Conservation (phyloP, 2,113 vertebrate genomes). For the Stictonetta naevosa region DNA sequence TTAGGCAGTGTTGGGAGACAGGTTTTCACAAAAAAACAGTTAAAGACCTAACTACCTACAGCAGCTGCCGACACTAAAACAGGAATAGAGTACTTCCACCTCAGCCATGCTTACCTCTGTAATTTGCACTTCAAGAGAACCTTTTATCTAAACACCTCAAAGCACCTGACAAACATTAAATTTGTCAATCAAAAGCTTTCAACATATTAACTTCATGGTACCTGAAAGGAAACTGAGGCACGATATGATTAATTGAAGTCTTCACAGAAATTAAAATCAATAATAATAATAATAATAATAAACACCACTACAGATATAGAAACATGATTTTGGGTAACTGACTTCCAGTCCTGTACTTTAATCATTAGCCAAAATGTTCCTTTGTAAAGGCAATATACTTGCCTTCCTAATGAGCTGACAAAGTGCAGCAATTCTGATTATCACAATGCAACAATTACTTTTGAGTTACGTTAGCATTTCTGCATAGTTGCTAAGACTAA, state of each 20-base stretch:
- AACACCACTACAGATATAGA: neutral
- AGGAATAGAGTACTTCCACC: neutral
- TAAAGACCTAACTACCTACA: neutral
- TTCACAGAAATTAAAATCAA: neutral
- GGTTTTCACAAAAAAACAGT: neutral
- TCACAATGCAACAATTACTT: constrained; percentile 38
- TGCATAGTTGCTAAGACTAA: neutral
- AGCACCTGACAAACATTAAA: neutral
- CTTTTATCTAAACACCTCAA: neutral
- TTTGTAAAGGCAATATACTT: constrained; percentile 21
- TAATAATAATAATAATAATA: fast-evolving
- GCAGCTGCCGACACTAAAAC: neutral
- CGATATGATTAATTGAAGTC: neutral
- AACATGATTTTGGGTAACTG: neutral
- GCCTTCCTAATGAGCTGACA: constrained; percentile 16
- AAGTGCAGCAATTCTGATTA: constrained; percentile 40
- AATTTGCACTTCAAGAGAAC: neutral
- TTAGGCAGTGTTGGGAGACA: neutral
- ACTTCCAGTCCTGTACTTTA: neutral
- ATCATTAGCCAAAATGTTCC: constrained; percentile 11
- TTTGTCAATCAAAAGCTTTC: neutral
- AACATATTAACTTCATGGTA: neutral
- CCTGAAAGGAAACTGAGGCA: constrained; percentile 35
- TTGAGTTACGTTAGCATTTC: neutral
- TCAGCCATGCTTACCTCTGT: neutral